These are phyloP conservation scores for Sorex araneus DNA, from an alignment of 2,113 vertebrate genomes.

Conservation along the genomic window DNA sequence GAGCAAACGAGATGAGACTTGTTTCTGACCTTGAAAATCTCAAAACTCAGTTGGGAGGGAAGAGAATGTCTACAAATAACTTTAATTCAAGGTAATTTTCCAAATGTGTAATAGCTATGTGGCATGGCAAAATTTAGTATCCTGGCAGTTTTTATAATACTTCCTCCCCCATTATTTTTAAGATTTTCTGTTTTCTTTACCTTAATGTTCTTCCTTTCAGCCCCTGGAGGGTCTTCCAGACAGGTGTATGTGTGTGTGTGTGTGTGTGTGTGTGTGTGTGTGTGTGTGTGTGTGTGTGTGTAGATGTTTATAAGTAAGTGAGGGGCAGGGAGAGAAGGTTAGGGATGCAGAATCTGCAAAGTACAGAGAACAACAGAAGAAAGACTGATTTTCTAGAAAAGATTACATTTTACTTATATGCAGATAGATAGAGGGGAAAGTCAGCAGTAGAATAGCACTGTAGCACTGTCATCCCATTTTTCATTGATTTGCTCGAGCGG, in stretches of 20 bases:
- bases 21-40: slow-evolving; percentile 48
- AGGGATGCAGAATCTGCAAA: neutral
- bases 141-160: neutral
- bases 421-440: neutral
- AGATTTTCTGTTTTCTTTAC: neutral
- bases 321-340: too few species aligned
- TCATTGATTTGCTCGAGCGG: too few species aligned
- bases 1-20: neutral
- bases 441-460: too few species aligned
- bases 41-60: slow-evolving; percentile 51
- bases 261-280: neutral
- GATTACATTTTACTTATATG: neutral
- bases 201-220: slow-evolving; percentile 1
- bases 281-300: neutral
- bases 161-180: neutral
- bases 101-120: neutral
- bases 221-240: slow-evolving; percentile 2
- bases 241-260: neutral
- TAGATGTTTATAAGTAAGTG: neutral
- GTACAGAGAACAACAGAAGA: neutral
- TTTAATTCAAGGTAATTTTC: slow-evolving; percentile 58
- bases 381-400: neutral
- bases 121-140: neutral
- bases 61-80: slow-evolving; percentile 25
- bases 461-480: too few species aligned